Evolutionary conservation across 2,797 vertebrate species (phyloP).

Genomic region (Dicrostonyx torquatus): DNA sequence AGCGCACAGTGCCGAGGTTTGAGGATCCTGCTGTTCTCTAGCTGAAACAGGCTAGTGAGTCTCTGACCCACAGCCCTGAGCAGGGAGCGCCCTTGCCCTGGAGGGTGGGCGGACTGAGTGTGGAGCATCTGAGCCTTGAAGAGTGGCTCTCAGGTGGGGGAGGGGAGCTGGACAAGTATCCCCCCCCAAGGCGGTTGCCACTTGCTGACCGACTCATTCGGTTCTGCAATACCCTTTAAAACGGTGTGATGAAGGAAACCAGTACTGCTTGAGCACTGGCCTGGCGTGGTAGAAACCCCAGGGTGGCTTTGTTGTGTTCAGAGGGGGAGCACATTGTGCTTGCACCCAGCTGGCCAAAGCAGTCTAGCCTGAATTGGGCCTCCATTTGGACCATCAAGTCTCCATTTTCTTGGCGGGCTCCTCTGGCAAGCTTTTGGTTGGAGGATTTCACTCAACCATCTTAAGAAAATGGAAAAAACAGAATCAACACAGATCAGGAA

Average conservation of each 20-base stretch:
- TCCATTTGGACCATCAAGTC: background rate
- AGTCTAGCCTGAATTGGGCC: background rate
- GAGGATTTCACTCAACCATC: background rate
- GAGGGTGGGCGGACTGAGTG: background rate
- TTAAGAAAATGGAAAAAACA: background rate
- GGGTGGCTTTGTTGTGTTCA: background rate
- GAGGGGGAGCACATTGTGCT: background rate
- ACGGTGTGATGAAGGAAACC: background rate
- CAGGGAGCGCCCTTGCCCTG: background rate
- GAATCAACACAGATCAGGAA: background rate
- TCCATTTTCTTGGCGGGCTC: background rate
- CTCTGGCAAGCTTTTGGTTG: background rate
- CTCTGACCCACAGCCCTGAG: background rate
- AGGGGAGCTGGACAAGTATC: background rate
- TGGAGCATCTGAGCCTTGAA: background rate
- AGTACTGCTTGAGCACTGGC: background rate
- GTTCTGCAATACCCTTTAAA: background rate
- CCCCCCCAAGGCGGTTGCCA: background rate
- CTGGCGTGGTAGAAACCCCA: background rate
- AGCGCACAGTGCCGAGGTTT: no score
- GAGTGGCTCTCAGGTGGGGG: background rate
- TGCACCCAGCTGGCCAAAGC: background rate
- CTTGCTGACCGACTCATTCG: background rate
- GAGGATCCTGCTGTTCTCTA: background rate
- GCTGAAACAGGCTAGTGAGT: background rate